Evolutionary conservation across 1,140 invertebrate species (phyloP).

Genomic region (Euwallacea similis): DNA sequence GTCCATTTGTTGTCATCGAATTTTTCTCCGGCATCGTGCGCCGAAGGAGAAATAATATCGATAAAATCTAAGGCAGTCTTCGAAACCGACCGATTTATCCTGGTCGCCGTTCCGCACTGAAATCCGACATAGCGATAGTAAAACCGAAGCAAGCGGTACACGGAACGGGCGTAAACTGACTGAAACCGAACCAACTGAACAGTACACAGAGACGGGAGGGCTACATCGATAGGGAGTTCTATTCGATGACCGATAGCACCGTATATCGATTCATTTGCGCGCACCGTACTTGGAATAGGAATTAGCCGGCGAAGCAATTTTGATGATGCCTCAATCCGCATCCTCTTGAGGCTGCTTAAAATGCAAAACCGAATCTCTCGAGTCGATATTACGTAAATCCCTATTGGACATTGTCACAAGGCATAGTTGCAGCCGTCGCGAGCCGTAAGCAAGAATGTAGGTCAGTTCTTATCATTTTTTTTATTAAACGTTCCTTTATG

Average conservation of each 20-base stretch:
- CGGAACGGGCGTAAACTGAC: slow-evolving; percentile 19
- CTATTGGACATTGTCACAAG: no score
- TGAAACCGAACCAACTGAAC: slow-evolving; percentile 21
- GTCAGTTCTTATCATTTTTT: no score
- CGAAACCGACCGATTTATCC: slow-evolving; percentile 1
- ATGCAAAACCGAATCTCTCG: no score
- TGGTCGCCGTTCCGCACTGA: slow-evolving; percentile 30
- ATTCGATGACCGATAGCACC: slow-evolving; percentile 4
- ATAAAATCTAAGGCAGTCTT: background rate
- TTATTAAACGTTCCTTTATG: no score
- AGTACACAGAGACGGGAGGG: slow-evolving; percentile 9
- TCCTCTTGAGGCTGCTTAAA: no score
- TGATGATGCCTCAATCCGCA: no score
- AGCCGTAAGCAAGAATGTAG: no score
- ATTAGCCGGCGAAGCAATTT: no score
- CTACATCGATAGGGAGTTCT: slow-evolving; percentile 21
- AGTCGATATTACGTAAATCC: no score
- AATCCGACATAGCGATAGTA: background rate
- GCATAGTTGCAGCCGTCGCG: no score
- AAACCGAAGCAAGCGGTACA: slow-evolving; percentile 15
- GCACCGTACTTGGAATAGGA: no score
- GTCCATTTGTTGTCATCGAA: background rate
- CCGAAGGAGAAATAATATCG: background rate
- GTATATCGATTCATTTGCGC: background rate
- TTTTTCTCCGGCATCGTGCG: background rate